Percentiles rank a stretch among this genome's conserved stretches.
phyloP scores from a whole-genome alignment of 2,888 invertebrate genomes.

The Troides aeacus region DNA sequence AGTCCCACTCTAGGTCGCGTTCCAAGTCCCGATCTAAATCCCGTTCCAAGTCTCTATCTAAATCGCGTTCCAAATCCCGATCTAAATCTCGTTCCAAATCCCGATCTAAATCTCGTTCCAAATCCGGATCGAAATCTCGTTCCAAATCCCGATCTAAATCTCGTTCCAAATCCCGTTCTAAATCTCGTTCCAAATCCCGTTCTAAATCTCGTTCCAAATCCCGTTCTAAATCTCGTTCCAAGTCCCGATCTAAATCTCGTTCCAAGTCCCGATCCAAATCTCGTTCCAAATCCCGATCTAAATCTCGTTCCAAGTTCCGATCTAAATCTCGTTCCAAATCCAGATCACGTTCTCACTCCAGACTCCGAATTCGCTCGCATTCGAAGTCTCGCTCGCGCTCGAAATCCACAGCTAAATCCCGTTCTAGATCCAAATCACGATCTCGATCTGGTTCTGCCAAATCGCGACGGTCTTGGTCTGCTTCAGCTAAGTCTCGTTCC shows the following conservation, averaged over 20 bases:
- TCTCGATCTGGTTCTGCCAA: no score
- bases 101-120: slow-evolving; percentile 37
- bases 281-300: slow-evolving; percentile 35
- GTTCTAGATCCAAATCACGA: slow-evolving; percentile 31
- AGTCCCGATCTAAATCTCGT: slow-evolving; percentile 41
- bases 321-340: slow-evolving; percentile 34
- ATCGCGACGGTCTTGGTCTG: slow-evolving; percentile 43
- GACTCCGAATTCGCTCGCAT: slow-evolving; percentile 41
- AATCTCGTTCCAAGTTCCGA: slow-evolving; percentile 33
- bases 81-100: slow-evolving; percentile 37
- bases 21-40: no score
- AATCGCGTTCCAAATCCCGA: no score
- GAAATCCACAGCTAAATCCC: slow-evolving; percentile 37
- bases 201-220: slow-evolving; percentile 37
- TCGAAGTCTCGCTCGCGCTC: slow-evolving; percentile 51
- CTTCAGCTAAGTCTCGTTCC: slow-evolving; percentile 50
- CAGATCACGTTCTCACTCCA: slow-evolving; percentile 36
- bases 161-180: slow-evolving; percentile 36
- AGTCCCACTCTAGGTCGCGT: no score
- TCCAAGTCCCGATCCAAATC: slow-evolving; percentile 42
- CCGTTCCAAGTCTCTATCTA: no score
- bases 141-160: slow-evolving; percentile 39
- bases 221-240: slow-evolving; percentile 44
- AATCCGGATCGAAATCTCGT: slow-evolving; percentile 39
- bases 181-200: slow-evolving; percentile 37